Base-by-base conservation (phyloP, 2,797 vertebrate genomes). In the Mastacembelus armatus region DNA sequence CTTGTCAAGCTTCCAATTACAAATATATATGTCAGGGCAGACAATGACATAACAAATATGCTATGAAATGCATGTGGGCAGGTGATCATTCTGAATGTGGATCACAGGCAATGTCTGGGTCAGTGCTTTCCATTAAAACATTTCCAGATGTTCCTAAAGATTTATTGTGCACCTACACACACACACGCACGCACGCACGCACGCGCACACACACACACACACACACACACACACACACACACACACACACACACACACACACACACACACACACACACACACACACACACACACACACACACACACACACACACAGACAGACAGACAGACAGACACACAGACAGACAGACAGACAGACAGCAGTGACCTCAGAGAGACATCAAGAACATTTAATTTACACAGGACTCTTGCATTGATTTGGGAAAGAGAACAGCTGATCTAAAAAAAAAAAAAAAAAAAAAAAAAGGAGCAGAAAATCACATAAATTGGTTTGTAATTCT, bases 111-210 rank as follows among this genome's bases (percentile, higher is more conserved):
- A n/a, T n/a, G n/a, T 27, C 15, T 45, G 38, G 45, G 45, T 36
- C 45, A 44, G 52, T 15, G 21, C 6, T 35, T 18, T 48, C 32
- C 51, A 32, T 12, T 5, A 26, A 15, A 32, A 49, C 44, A 15
- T 33, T n/a, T 35, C 29, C 52, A 50, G 47, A 66, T 57, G 56
- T 56, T 42, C 26, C 36, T 10, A 61, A 50, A 26, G 26, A 55
- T 10, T 49, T 6, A 65, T 18, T 30, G 32, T 47, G 39, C 29
- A 32, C n/a, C n/a, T n/a, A n/a, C n/a, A n/a, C n/a, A n/a, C n/a
- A n/a, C n/a, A n/a, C n/a, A n/a, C n/a, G n/a, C n/a, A n/a, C n/a
- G n/a, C n/a, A n/a, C n/a, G n/a, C n/a, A n/a, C n/a, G n/a, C n/a
- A n/a, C n/a, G n/a, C n/a, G n/a, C n/a, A n/a, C n/a, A n/a, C n/a